Conservation (phyloP, 2,113 vertebrate genomes). For the Actenoides hombroni region DNA sequence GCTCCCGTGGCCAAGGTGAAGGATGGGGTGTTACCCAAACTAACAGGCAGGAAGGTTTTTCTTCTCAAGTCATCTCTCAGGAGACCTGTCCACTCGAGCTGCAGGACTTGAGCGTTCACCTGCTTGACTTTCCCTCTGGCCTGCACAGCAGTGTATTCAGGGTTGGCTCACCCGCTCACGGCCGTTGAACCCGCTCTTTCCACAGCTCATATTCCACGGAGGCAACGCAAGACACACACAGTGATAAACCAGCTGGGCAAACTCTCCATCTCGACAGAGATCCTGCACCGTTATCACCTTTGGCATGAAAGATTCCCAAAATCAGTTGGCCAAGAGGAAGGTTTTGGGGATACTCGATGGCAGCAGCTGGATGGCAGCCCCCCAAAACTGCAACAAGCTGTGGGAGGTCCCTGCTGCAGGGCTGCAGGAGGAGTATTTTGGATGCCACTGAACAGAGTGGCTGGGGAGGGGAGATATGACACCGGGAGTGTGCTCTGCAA, state of each 20-base stretch:
- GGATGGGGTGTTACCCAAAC: neutral
- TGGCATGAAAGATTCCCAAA: neutral
- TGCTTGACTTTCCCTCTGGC: neutral
- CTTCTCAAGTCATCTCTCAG: neutral
- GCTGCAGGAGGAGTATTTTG: neutral
- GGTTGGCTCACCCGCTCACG: neutral
- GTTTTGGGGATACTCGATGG: neutral
- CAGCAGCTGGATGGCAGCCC: neutral
- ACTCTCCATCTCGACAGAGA: neutral
- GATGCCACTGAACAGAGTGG: neutral
- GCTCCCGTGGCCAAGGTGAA: neutral
- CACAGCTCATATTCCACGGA: neutral
- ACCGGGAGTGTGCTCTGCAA: neutral
- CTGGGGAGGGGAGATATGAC: neutral
- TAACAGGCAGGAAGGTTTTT: neutral
- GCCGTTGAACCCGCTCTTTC: neutral
- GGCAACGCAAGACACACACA: neutral
- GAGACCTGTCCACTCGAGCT: neutral
- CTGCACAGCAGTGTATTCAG: rapidly evolving
- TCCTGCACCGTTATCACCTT: neutral
- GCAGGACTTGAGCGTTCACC: neutral
- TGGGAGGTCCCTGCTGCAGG: neutral
- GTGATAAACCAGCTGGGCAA: neutral
- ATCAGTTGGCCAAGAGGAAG: neutral
- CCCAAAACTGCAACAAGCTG: neutral